A percentile compares a stretch with the other conserved stretches of the same genome.
Evolutionary conservation across 1,140 invertebrate genomes (phyloP).

Genomic region (Melipona quadrifasciata): DNA sequence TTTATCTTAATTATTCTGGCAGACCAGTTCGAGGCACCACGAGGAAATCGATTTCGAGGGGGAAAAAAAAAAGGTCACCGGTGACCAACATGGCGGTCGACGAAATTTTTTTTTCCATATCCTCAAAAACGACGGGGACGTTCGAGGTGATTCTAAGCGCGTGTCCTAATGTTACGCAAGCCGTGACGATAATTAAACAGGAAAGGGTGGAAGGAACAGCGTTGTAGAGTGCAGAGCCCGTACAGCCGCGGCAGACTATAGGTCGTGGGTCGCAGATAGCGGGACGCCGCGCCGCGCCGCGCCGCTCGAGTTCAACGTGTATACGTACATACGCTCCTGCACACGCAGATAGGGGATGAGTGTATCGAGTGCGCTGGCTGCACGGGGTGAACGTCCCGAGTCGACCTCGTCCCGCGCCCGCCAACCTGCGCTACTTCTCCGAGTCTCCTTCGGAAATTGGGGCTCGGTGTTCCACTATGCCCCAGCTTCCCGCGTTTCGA

Average conservation of each 20-base stretch:
- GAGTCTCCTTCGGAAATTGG: constrained; percentile 60
- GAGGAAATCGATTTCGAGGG: too few relatives aligned
- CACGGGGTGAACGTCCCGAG: constrained; percentile 70
- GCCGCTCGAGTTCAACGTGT: constrained; percentile 15
- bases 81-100: too few relatives aligned
- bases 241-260: constrained; percentile 22
- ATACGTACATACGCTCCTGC: constrained; percentile 16
- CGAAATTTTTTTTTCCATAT: too few relatives aligned
- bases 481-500: constrained; percentile 42
- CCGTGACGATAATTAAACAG: not conserved
- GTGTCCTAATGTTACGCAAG: not conserved
- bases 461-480: constrained; percentile 45
- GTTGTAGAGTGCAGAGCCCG: not conserved
- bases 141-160: too few relatives aligned
- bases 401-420: constrained; percentile 72
- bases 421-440: constrained; percentile 33
- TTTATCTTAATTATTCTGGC: too few relatives aligned
- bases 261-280: constrained; percentile 29
- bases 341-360: constrained; percentile 30
- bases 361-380: constrained; percentile 69
- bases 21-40: too few relatives aligned
- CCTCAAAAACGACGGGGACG: too few relatives aligned
- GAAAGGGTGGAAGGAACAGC: not conserved
- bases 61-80: too few relatives aligned
- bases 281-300: not conserved